Percentiles rank a stretch among this genome's conserved stretches.
These are phyloP conservation scores for Phrynocephalus vlangalii DNA, from an alignment of 2,797 vertebrate genomes.

Conservation along the genomic window DNA sequence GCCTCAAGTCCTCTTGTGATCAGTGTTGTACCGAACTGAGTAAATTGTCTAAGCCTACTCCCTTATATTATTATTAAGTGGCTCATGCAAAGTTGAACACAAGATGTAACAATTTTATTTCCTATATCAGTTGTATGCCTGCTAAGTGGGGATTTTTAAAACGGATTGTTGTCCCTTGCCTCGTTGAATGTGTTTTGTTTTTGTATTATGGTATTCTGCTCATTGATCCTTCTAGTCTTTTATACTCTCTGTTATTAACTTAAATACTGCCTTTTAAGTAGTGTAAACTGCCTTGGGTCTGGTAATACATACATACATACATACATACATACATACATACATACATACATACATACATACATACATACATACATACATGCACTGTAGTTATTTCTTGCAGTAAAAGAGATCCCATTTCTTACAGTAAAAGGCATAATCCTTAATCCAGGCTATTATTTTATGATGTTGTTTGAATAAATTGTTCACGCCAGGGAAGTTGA, in stretches of 20 bases:
- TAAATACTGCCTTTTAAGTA: too few species aligned
- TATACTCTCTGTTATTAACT: too few species aligned
- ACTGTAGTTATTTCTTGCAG: not conserved
- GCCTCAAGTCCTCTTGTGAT: not conserved
- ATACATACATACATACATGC: too few species aligned
- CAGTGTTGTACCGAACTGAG: not conserved
- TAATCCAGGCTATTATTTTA: not conserved
- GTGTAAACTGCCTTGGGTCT: too few species aligned
- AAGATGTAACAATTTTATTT: not conserved
- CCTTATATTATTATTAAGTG: not conserved
- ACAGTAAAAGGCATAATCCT: not conserved
- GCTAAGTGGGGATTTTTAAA: too few species aligned
- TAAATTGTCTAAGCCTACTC: not conserved
- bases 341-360: too few species aligned
- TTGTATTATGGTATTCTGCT: too few species aligned
- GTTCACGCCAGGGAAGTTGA: not conserved
- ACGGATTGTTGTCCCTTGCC: too few species aligned
- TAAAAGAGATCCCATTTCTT: not conserved
- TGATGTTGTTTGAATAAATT: not conserved
- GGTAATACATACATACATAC: too few species aligned
- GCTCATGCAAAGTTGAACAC: slow-evolving; percentile 9
- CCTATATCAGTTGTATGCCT: not conserved
- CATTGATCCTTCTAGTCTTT: too few species aligned
- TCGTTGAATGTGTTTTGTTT: too few species aligned
- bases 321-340: too few species aligned